A percentile compares a stretch with the other conserved stretches of the same genome.
phyloP scores from a whole-genome alignment of 2,113 vertebrate species.

The Asarcornis scutulata region DNA sequence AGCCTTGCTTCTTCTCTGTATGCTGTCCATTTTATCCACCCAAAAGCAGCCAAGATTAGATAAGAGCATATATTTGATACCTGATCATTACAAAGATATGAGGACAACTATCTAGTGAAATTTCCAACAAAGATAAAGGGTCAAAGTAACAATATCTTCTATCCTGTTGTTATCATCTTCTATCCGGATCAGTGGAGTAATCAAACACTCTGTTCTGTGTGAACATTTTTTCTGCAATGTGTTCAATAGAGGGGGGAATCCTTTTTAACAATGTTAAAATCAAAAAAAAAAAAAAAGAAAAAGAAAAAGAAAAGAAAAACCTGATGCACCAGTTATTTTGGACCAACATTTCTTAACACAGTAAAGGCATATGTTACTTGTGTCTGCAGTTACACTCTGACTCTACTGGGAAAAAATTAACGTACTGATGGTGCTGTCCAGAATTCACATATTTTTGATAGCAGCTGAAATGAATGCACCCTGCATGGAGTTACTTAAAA shows the following conservation, averaged over 20 bases:
- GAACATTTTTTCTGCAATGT: accelerated
- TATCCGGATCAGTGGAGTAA: neutral
- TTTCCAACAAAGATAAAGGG: neutral
- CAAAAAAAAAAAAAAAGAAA: neutral
- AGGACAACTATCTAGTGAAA: neutral
- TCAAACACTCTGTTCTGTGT: neutral
- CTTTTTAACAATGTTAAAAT: neutral
- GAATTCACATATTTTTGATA: neutral
- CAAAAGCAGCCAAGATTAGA: neutral
- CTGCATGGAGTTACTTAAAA: neutral
- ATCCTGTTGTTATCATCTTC: accelerated
- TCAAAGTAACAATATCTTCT: neutral
- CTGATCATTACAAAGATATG: neutral
- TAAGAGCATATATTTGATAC: neutral
- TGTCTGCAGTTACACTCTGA: neutral
- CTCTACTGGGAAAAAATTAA: neutral
- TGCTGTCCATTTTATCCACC: neutral
- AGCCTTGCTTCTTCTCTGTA: neutral
- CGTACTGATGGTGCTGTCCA: neutral
- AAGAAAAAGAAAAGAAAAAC: neutral
- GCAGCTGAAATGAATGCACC: neutral
- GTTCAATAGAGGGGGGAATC: accelerated
- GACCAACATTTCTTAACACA: neutral
- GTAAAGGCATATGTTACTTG: neutral
- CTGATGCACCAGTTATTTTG: neutral